These are phyloP conservation scores for Atta texana DNA, from an alignment of 1,140 invertebrate genomes.

Conservation along the genomic window DNA sequence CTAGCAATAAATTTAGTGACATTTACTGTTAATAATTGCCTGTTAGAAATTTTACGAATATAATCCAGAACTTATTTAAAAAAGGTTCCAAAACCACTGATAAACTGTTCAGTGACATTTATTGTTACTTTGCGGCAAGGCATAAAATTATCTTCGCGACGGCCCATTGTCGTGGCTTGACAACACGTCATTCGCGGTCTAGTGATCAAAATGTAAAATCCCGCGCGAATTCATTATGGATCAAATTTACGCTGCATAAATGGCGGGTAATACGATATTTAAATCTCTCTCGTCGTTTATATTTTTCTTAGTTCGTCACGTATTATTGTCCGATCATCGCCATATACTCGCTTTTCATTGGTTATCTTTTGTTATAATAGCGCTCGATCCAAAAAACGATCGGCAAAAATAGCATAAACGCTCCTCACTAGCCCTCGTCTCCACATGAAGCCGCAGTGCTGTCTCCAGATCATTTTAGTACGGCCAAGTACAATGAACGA, in stretches of 20 bases:
- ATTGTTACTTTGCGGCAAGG: slow-evolving; percentile 27
- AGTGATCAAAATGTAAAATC: slow-evolving; percentile 8
- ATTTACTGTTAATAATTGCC: slow-evolving; percentile 9
- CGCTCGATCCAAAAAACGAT: slow-evolving; percentile 32
- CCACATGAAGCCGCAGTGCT: background rate
- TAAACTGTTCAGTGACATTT: slow-evolving; percentile 15
- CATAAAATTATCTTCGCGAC: slow-evolving; percentile 43
- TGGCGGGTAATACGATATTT: slow-evolving; percentile 3
- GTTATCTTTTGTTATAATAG: slow-evolving; percentile 35
- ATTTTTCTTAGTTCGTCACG: slow-evolving; percentile 40
- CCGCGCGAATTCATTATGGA: background rate
- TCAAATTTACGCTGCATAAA: background rate
- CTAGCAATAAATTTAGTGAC: background rate
- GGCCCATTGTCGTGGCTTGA: background rate
- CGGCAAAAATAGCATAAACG: slow-evolving; percentile 52
- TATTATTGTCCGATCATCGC: slow-evolving; percentile 15
- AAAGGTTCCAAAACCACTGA: background rate
- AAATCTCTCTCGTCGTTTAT: background rate
- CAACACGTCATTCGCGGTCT: background rate
- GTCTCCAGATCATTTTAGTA: background rate
- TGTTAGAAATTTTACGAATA: background rate
- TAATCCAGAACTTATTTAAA: background rate
- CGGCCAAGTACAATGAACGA: slow-evolving; percentile 32
- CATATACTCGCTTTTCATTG: background rate
- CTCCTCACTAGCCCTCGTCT: background rate